A percentile compares a stretch with the other conserved stretches of the same genome.
phyloP scores from a whole-genome alignment of 2,797 vertebrate species.

The Champsocephalus gunnari region DNA sequence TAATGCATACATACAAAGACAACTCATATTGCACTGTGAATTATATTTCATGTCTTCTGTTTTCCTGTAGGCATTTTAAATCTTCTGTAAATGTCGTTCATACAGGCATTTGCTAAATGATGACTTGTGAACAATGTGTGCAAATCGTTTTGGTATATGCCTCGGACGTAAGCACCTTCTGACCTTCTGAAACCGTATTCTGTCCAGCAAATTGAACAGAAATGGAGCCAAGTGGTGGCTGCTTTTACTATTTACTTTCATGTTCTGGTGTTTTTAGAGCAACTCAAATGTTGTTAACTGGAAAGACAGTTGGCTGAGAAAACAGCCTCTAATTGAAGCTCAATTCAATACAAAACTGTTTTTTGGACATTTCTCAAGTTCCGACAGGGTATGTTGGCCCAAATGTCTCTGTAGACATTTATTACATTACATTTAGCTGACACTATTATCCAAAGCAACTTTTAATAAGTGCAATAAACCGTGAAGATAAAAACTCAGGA shows the following conservation, averaged over 20 bases:
- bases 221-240: not conserved
- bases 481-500: too few species aligned
- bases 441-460: too few species aligned
- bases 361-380: slow-evolving; percentile 30
- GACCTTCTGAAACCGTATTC: not conserved
- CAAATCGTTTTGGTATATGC: not conserved
- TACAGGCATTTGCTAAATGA: not conserved
- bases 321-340: slow-evolving; percentile 65
- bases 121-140: not conserved
- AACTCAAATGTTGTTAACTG: not conserved
- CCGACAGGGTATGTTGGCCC: not conserved
- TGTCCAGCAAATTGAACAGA: not conserved
- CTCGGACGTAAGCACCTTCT: not conserved
- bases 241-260: not conserved
- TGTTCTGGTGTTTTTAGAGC: not conserved
- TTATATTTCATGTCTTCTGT: not conserved
- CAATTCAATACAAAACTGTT: slow-evolving; percentile 51
- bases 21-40: too few species aligned
- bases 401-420: not conserved
- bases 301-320: slow-evolving; percentile 30
- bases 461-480: too few species aligned
- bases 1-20: too few species aligned
- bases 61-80: not conserved
- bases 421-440: too few species aligned
- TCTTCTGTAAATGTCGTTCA: not conserved